These are phyloP conservation scores for Chionomys nivalis DNA, from an alignment of 2,113 vertebrate species.

Conservation along the genomic window DNA sequence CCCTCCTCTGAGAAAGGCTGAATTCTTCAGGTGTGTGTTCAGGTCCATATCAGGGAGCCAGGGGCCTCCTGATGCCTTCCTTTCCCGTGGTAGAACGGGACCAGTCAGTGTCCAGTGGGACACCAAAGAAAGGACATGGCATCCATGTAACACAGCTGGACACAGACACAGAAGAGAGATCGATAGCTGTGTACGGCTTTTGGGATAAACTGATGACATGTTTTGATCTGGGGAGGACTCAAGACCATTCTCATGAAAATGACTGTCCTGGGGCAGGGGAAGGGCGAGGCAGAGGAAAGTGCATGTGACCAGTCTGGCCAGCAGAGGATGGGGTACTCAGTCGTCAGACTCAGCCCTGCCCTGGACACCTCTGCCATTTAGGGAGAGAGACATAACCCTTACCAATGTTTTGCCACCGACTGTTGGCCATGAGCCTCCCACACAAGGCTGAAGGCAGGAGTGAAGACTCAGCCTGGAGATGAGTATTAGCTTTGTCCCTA, in stretches of 20 bases:
- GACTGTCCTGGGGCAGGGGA: too few species aligned
- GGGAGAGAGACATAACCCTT: background rate
- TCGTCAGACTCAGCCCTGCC: background rate
- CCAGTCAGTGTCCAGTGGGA: background rate
- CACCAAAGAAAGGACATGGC: background rate
- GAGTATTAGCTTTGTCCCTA: background rate
- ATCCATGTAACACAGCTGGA: background rate
- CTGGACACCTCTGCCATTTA: background rate
- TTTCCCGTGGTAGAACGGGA: background rate
- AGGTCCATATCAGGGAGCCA: background rate
- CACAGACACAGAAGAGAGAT: background rate
- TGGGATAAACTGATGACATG: background rate
- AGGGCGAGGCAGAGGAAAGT: too few species aligned
- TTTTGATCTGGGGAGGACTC: background rate
- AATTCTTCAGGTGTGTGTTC: rapidly evolving
- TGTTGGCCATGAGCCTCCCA: background rate
- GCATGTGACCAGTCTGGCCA: background rate
- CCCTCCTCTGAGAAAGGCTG: too few species aligned
- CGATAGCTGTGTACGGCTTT: background rate
- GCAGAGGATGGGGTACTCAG: background rate
- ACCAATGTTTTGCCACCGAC: background rate
- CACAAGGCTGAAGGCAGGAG: background rate
- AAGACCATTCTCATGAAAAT: background rate
- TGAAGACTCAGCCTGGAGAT: background rate
- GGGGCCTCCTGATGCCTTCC: background rate